Evolutionary conservation across 23 tunicate species (phyloP).

Genomic region (Halocynthia roretzi): DNA sequence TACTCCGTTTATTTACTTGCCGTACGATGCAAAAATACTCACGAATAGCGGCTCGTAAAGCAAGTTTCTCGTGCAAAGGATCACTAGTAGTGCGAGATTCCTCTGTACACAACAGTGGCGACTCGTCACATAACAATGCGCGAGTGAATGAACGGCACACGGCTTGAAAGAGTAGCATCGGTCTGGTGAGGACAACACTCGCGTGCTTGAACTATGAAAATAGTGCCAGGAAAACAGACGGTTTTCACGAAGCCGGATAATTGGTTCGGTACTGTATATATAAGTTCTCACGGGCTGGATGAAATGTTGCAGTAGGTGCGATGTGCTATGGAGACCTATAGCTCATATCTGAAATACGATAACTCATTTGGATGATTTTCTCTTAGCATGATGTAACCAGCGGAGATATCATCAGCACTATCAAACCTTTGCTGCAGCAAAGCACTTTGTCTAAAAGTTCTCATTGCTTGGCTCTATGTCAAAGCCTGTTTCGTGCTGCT

Average conservation of each 20-base stretch:
- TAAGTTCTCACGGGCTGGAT: background rate
- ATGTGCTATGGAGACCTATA: background rate
- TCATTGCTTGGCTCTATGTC: constrained; percentile 27
- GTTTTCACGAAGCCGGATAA: too few relatives aligned
- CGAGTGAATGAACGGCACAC: background rate
- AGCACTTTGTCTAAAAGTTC: constrained; percentile 27
- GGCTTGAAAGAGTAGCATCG: background rate
- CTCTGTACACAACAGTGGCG: too few relatives aligned
- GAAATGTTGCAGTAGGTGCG: background rate
- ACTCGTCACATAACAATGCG: too few relatives aligned
- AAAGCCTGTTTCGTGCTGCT: constrained; percentile 44
- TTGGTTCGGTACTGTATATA: too few relatives aligned
- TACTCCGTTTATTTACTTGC: too few relatives aligned
- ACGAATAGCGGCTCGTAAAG: too few relatives aligned
- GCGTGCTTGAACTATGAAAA: too few relatives aligned
- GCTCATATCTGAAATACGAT: background rate
- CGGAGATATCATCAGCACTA: constrained; percentile 55
- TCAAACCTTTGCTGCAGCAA: constrained; percentile 41
- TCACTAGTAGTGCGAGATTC: too few relatives aligned
- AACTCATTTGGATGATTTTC: background rate
- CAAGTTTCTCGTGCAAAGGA: too few relatives aligned
- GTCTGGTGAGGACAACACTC: too few relatives aligned
- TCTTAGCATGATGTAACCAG: constrained; percentile 41
- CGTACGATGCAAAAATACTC: too few relatives aligned
- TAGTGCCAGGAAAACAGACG: too few relatives aligned